Base-by-base conservation (phyloP, 2,113 vertebrate species). In the Pseudorasbora parva region DNA sequence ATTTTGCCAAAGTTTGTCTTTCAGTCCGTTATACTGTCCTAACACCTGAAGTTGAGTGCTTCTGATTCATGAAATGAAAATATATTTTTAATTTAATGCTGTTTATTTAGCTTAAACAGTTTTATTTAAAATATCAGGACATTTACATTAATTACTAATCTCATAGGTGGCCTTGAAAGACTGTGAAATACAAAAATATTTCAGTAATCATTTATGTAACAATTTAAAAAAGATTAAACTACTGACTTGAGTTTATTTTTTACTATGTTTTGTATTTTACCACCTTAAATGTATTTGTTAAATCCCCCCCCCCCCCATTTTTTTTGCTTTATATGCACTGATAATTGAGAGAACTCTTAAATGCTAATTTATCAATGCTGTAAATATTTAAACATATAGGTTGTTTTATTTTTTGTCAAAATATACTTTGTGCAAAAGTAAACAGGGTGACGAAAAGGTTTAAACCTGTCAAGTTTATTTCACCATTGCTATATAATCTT, bases 311-410 rank as follows among this genome's bases (percentile, higher is more conserved):
- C 45, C 14, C 33, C 11, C 10, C 11, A n/a, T 37, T 56, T 51
- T 82, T 71, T 51, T 82, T 71, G 56, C 27, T 84, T 87, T 84
- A 74, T 41, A 76, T 2, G 1, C 86, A 57, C 23, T 54, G 75
- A 4, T 68, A 66, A 80, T 66, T 83, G 37, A 76, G 43, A 54
- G 30, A 30, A 80, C 33, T 76, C 77, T 83, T 86, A 88, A 77
- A 85, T 86, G 79, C 33, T 79, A 94, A 92, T 95, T 95, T 95
- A 95, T 96, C 94, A 92, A 92, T 94, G 93, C 47, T 95, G 95
- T 96, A 95, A 90, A 95, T 95, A 94, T 84, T 93, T 89, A 88
- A 84, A 86, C 93, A 92, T 94, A 94, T 90, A 95, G 93, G 83
- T 93, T 93, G 90, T 87, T 72, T 95, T 93, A 93, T 95, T 95